Evolutionary conservation across 1,140 invertebrate species (phyloP), one percentile per base, ranked within the genome.

Genomic region (Drosophila micromelanica): DNA sequence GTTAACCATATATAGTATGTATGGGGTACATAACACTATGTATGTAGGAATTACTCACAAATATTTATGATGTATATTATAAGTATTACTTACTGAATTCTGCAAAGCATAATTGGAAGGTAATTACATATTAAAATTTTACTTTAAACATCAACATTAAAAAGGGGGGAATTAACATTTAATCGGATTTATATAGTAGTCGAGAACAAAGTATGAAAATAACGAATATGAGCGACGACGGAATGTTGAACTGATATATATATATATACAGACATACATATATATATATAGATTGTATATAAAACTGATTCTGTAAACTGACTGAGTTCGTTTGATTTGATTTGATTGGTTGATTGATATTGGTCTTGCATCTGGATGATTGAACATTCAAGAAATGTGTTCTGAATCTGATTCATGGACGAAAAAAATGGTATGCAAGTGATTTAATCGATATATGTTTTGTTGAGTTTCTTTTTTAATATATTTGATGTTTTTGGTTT

Each of bases 31-130:
- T 85, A 76, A 87, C 82, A 87, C 78, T 86, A 86, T 86, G 82
- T 72, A 87, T 86, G 67, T 85, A 69, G 84, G 73, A 77, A 77
- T 89, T 89, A 89, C 84, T 89, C 84, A 89, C 84, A 89, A 87
- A 89, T 84, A 89, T 79, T 84, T 76, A 80, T 77, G 84, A 84
- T 89, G 81, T 78, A 80, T 79, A 75, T 81, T 78, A 89, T 89
- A 87, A 82, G 76, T 86, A 86, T 91, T 91, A 91, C 90, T 91
- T 91, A 91, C 90, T 91, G 90, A 91, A 91, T 91, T 91, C 90
- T 91, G 90, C 90, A 91, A 91, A 91, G 90, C 90, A 91, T 91
- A 91, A 91, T 82, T 89, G 85, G 76, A 89, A 89, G 84, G 84
- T 89, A 89, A 89, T 89, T 89, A 89, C 84, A 89, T 77, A 89